A percentile compares a stretch with the other conserved stretches of the same genome.
Conservation (phyloP, 2,888 invertebrate genomes). For the Trypoxylon attenuatum region DNA sequence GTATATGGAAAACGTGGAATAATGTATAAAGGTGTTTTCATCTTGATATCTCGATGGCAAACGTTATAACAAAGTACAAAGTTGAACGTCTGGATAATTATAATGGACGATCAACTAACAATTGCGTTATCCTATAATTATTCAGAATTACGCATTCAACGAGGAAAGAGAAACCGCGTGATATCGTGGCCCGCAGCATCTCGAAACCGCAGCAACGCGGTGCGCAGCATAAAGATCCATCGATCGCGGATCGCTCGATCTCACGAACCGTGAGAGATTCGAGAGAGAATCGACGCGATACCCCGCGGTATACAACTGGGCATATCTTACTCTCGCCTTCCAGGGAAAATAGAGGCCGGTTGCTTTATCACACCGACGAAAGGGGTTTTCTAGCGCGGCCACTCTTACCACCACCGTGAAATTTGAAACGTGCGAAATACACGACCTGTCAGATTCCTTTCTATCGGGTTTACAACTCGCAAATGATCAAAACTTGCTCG, state of each 20-base stretch:
- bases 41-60: too few relatives aligned
- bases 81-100: too few relatives aligned
- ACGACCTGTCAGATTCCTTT: conserved; percentile 3
- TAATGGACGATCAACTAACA: too few relatives aligned
- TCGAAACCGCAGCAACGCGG: too few relatives aligned
- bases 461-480: background rate
- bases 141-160: too few relatives aligned
- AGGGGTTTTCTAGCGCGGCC: background rate
- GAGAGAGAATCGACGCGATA: conserved; percentile 22
- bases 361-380: conserved; percentile 13
- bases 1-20: too few relatives aligned
- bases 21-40: too few relatives aligned
- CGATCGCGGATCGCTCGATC: conserved; percentile 29
- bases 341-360: conserved; percentile 26
- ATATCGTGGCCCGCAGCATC: background rate
- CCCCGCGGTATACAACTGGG: conserved; percentile 13
- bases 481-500: too few relatives aligned
- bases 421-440: conserved; percentile 28
- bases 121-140: too few relatives aligned
- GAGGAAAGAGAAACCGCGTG: too few relatives aligned
- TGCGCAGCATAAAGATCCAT: conserved; percentile 11
- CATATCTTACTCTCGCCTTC: background rate
- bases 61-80: too few relatives aligned
- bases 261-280: conserved; percentile 38
- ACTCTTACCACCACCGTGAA: conserved; percentile 9